Base-by-base conservation (phyloP, 2,888 invertebrate species). In the Amiota communis region DNA sequence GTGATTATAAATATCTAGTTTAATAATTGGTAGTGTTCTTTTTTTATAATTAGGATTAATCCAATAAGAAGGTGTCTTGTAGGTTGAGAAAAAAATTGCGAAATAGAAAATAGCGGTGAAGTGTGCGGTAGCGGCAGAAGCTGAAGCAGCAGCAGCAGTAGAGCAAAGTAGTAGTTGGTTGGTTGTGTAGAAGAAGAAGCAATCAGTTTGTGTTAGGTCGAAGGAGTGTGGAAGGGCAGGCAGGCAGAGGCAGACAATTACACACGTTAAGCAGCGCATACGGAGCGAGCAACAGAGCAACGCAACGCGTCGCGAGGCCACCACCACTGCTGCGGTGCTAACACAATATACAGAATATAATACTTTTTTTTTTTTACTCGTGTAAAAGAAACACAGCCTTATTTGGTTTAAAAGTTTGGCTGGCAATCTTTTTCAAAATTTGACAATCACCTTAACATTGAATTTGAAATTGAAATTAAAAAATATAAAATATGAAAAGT, bases 91-190 rank as follows among this genome's bases (percentile, higher is more conserved):
- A 8, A 17, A 57, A n/a, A 65, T 65, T 65, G 64, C 64, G 48
- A 65, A 65, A 65, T 65, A 65, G 64, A 65, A 65, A 65, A 48
- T 8, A 17, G 64, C 64, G 47, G 64, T 12, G 47, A 48, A 65
- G 64, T 48, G 64, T 8, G 64, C n/a, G 64, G 48, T 36, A 63
- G 64, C 9, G n/a, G 64, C 17, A 13, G 36, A 12, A 47, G 64
- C 17, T 47, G 47, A 15, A 13, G 64, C 48, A n/a, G 63, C 64
- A 48, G 64, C 36, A 36, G 36, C 36, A 36, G 36, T 36, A 36
- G 6, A 36, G 36, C 36, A 36, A 6, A 36, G 36, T 36, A 36
- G 36, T 36, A 36, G 36, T 36, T 36, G 36, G 36, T 36, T 36
- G 36, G n/a, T n/a, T 36, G 36, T 36, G n/a, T n/a, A 23, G 23